Evolutionary conservation across 2,797 vertebrate genomes (phyloP).

Genomic region (Avahi laniger): DNA sequence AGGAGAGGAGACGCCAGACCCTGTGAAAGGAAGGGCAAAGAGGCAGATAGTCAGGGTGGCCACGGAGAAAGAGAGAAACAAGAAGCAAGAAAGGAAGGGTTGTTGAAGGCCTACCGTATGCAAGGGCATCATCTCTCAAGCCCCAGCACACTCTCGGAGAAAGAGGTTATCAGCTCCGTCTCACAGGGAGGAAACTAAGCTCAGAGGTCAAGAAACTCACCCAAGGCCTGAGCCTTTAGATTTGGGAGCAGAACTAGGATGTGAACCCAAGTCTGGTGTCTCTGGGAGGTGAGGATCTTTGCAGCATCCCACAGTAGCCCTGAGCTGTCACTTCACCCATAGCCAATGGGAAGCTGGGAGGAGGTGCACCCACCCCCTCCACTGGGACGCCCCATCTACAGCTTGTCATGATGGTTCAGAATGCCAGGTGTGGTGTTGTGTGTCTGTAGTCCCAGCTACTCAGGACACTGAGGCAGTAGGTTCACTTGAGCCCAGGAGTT

Average conservation of each 20-base stretch:
- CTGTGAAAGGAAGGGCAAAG: not conserved
- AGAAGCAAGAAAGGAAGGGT: not conserved
- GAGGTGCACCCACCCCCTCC: no score
- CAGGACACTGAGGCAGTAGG: not conserved
- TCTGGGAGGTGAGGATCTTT: not conserved
- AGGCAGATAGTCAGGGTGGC: not conserved
- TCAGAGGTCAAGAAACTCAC: not conserved
- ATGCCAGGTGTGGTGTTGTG: not conserved
- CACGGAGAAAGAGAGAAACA: not conserved
- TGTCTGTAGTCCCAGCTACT: not conserved
- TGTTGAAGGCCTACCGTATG: not conserved
- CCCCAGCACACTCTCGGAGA: not conserved
- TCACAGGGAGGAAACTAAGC: not conserved
- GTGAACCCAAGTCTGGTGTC: not conserved
- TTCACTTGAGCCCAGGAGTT: not conserved
- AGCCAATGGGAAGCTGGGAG: not conserved
- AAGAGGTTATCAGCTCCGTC: not conserved
- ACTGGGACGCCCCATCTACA: not conserved
- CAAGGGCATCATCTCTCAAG: not conserved
- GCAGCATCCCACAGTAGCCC: not conserved
- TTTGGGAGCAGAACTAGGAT: not conserved
- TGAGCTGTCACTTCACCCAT: not conserved
- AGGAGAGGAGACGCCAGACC: not conserved
- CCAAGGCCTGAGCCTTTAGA: not conserved
- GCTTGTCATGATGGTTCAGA: not conserved